Evolutionary conservation across 1,140 invertebrate genomes (phyloP).

Genomic region (Microvelia longipes): DNA sequence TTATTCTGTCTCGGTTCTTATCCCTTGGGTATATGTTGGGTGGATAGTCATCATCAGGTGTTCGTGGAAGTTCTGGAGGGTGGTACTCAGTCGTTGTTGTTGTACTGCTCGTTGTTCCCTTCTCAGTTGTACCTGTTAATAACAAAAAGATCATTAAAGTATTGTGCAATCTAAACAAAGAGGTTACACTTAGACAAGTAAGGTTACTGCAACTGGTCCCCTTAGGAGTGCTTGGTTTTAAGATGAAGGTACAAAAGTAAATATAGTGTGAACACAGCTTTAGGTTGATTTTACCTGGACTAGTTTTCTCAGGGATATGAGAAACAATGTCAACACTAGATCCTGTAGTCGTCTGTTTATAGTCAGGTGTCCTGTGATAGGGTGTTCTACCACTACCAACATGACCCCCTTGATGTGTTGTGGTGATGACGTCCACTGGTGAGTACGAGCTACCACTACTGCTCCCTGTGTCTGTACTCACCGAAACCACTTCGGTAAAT

Average conservation of each 20-base stretch:
- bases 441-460: background rate
- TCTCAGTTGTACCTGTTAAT: slow-evolving; percentile 6
- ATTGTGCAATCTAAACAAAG: background rate
- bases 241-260: too few species aligned
- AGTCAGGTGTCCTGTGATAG: too few species aligned
- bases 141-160: background rate
- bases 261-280: too few species aligned
- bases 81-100: slow-evolving; percentile 15
- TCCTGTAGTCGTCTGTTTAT: background rate
- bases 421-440: slow-evolving; percentile 5
- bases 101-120: slow-evolving; percentile 16
- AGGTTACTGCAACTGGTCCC: too few species aligned
- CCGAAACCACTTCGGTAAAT: background rate
- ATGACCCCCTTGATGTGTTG: background rate
- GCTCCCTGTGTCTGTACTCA: background rate
- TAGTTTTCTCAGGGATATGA: background rate
- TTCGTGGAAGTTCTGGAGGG: slow-evolving; percentile 14
- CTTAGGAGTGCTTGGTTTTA: too few species aligned
- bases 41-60: slow-evolving; percentile 6
- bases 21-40: slow-evolving; percentile 9
- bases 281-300: background rate
- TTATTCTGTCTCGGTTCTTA: slow-evolving; percentile 42
- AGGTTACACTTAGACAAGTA: too few species aligned
- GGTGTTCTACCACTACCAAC: background rate
- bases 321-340: background rate